phyloP scores from a whole-genome alignment of 2,888 invertebrate species.

The Sphaerophoria rueppellii region DNA sequence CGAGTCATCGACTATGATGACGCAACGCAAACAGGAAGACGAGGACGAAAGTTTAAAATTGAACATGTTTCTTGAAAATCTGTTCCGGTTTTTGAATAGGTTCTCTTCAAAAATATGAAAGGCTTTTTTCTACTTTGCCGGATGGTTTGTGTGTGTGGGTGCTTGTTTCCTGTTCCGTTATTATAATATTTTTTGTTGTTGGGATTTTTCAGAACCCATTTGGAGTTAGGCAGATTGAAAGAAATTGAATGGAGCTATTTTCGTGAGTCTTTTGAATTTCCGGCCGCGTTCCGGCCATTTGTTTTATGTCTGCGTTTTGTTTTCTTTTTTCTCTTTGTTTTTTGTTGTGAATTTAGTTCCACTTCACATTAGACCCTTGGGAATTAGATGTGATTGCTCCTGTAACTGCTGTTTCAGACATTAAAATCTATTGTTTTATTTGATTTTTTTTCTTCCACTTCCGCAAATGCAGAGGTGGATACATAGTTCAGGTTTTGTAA shows the following conservation, averaged over 20 bases:
- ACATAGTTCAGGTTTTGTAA: background rate
- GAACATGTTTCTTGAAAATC: constrained; percentile 61
- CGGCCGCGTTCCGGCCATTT: constrained; percentile 68
- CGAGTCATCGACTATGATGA: too few species aligned
- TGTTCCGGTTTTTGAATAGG: constrained; percentile 60
- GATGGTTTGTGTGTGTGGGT: background rate
- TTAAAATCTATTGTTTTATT: constrained; percentile 56
- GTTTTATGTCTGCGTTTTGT: constrained; percentile 41
- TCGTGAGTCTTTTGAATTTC: constrained; percentile 66
- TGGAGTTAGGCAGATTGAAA: constrained; percentile 55
- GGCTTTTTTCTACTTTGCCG: background rate
- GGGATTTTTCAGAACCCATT: background rate
- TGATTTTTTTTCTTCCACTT: background rate
- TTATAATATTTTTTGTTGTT: constrained; percentile 5
- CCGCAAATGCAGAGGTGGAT: constrained; percentile 5
- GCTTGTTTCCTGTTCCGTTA: background rate
- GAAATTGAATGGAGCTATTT: constrained; percentile 70
- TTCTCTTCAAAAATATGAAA: constrained; percentile 6
- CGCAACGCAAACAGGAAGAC: background rate
- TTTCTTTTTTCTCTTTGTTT: constrained; percentile 38
- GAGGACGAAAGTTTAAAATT: constrained; percentile 44
- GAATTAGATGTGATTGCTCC: constrained; percentile 47
- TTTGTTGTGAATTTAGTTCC: constrained; percentile 45
- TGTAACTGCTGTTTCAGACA: constrained; percentile 52
- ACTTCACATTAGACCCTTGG: constrained; percentile 57